Percentiles rank a stretch among this genome's conserved stretches.
Conservation (phyloP, 2,113 vertebrate species). For the Tetraodon nigroviridis region DNA sequence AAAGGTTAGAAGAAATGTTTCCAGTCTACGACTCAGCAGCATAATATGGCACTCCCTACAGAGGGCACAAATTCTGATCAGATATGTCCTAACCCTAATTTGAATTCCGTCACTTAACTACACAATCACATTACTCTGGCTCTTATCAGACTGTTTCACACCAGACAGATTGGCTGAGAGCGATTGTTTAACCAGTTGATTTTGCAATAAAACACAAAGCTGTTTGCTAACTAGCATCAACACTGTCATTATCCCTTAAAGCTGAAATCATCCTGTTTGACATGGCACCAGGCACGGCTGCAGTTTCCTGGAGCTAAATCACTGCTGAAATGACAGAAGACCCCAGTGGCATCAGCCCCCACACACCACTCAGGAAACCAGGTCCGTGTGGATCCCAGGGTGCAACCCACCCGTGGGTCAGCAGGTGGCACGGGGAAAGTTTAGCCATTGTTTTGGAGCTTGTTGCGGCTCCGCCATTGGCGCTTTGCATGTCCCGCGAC, state of each 20-base stretch:
- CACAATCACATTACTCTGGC: constrained; percentile 54
- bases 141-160: constrained; percentile 29
- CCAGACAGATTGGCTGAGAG: constrained; percentile 46
- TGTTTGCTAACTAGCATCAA: constrained; percentile 32
- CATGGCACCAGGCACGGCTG: constrained; percentile 55
- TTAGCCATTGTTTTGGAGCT: constrained; percentile 40
- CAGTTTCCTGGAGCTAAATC: constrained; percentile 9
- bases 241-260: constrained; percentile 60
- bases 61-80: constrained; percentile 50
- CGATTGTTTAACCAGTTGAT: constrained; percentile 49
- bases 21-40: constrained; percentile 72
- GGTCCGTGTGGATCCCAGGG: constrained; percentile 19
- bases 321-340: constrained; percentile 15
- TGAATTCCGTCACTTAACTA: constrained; percentile 35
- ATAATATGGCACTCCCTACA: constrained; percentile 64
- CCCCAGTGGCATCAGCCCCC: constrained; percentile 19
- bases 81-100: constrained; percentile 34
- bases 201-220: constrained; percentile 25
- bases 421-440: constrained; percentile 37
- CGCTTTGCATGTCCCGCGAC: constrained; percentile 27
- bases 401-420: constrained; percentile 15
- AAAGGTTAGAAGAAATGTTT: constrained; percentile 58
- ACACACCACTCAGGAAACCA: constrained; percentile 13
- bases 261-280: constrained; percentile 53
- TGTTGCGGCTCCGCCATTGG: constrained; percentile 34